Conservation (phyloP, 2,888 invertebrate species). For the Pseudolycoriella hygida region DNA sequence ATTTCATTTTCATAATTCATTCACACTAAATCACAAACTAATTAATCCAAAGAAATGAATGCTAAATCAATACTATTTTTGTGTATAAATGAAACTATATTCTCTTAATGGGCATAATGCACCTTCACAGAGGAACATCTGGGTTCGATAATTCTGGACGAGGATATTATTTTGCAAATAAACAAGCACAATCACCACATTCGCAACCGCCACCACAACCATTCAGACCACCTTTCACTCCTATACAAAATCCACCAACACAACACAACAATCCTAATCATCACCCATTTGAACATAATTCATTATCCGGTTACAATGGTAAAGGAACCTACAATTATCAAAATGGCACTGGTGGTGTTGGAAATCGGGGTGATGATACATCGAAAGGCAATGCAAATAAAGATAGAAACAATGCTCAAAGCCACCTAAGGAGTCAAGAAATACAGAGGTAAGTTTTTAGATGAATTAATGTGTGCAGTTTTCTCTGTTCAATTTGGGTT, state of each 20-base stretch:
- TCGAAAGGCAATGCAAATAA: slow-evolving; percentile 14
- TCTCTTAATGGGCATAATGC: not conserved
- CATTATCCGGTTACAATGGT: slow-evolving; percentile 1
- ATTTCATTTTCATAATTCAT: too few relatives aligned
- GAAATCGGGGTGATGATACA: slow-evolving; percentile 2
- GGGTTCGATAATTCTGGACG: slow-evolving; percentile 44
- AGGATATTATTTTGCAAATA: slow-evolving; percentile 40
- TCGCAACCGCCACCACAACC: slow-evolving; percentile 12
- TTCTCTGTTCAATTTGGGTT: too few relatives aligned
- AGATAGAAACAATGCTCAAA: slow-evolving; percentile 13
- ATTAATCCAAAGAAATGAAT: not conserved
- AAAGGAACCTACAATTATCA: slow-evolving; percentile 1
- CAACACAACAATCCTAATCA: not conserved
- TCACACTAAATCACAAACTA: too few relatives aligned
- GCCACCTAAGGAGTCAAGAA: slow-evolving; percentile 15
- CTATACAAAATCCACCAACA: slow-evolving; percentile 6
- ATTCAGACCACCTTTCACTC: slow-evolving; percentile 5
- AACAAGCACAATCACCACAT: slow-evolving; percentile 8
- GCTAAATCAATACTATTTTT: not conserved
- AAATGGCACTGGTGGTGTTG: slow-evolving; percentile 11
- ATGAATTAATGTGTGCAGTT: too few relatives aligned
- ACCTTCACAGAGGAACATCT: slow-evolving; percentile 33
- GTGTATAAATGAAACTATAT: not conserved
- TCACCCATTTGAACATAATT: not conserved
- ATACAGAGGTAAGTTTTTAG: slow-evolving; percentile 20